These are phyloP conservation scores for Rhegmatorhina hoffmannsi DNA, from an alignment of 2,113 vertebrate species.

Conservation along the genomic window DNA sequence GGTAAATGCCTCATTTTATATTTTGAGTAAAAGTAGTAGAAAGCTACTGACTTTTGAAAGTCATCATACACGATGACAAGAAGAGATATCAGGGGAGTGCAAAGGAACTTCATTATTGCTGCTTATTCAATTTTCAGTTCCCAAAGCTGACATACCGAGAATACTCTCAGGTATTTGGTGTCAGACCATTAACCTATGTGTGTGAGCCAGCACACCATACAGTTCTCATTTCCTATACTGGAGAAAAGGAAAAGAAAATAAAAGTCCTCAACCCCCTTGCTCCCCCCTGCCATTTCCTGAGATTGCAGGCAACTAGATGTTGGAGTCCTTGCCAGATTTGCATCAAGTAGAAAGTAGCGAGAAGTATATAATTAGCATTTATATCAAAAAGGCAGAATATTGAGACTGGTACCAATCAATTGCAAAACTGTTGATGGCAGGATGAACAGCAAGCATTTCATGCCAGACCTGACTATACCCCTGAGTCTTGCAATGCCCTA, in stretches of 20 bases:
- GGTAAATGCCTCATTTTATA: neutral
- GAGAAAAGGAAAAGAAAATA: neutral
- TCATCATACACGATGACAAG: neutral
- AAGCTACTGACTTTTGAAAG: conserved; percentile 34
- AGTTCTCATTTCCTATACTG: neutral
- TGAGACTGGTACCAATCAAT: neutral
- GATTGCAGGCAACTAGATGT: neutral
- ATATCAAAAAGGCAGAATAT: neutral
- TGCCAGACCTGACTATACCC: neutral
- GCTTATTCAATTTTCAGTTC: conserved; percentile 49
- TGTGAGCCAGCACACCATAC: neutral
- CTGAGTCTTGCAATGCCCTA: neutral
- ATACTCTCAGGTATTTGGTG: conserved; percentile 42
- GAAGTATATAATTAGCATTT: neutral
- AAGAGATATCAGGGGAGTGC: neutral
- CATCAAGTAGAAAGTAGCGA: neutral
- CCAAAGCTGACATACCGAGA: neutral
- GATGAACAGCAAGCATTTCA: neutral
- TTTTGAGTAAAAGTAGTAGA: neutral
- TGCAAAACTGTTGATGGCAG: neutral
- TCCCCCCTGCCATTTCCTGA: neutral
- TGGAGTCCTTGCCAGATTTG: neutral
- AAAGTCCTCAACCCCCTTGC: neutral
- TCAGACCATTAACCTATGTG: conserved; percentile 43
- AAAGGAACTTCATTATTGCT: conserved; percentile 21